These are phyloP conservation scores for Gonocerus acuteangulatus DNA, from an alignment of 2,888 invertebrate genomes.

Conservation along the genomic window DNA sequence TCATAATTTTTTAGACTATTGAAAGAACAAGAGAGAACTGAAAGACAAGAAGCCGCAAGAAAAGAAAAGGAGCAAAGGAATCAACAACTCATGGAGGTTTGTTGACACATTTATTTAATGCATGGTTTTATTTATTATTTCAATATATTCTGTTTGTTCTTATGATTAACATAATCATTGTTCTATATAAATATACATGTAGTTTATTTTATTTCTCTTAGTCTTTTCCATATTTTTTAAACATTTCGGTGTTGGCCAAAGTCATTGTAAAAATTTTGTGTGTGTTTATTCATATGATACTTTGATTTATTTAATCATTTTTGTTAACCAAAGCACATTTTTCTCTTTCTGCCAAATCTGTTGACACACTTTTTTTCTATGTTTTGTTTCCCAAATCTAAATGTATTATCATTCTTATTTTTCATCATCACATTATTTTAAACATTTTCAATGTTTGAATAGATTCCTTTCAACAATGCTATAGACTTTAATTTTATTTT, in stretches of 20 bases:
- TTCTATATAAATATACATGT: slow-evolving; percentile 8
- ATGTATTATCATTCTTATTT: too few relatives aligned
- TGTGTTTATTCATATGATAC: neutral
- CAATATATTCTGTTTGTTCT: slow-evolving; percentile 18
- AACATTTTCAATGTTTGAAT: too few relatives aligned
- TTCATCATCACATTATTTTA: too few relatives aligned
- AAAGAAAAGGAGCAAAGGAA: slow-evolving; percentile 73
- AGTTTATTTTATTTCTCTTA: slow-evolving; percentile 12
- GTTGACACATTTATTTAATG: slow-evolving; percentile 37
- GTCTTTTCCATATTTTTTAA: slow-evolving; percentile 1
- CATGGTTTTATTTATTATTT: slow-evolving; percentile 13
- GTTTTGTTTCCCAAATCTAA: too few relatives aligned
- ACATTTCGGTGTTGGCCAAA: slow-evolving; percentile 21
- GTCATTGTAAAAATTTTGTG: neutral
- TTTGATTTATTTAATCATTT: neutral
- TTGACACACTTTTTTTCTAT: too few relatives aligned
- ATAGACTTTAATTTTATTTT: too few relatives aligned
- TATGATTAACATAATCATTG: slow-evolving; percentile 15
- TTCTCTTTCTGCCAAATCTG: too few relatives aligned
- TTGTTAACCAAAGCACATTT: neutral
- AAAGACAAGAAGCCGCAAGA: slow-evolving; percentile 73
- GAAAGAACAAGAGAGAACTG: slow-evolving; percentile 68
- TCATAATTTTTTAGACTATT: slow-evolving; percentile 49
- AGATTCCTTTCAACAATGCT: too few relatives aligned
- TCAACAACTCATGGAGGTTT: slow-evolving; percentile 82